Evolutionary conservation across 2,113 vertebrate genomes (phyloP).

Genomic region (Sebastes schlegelii): DNA sequence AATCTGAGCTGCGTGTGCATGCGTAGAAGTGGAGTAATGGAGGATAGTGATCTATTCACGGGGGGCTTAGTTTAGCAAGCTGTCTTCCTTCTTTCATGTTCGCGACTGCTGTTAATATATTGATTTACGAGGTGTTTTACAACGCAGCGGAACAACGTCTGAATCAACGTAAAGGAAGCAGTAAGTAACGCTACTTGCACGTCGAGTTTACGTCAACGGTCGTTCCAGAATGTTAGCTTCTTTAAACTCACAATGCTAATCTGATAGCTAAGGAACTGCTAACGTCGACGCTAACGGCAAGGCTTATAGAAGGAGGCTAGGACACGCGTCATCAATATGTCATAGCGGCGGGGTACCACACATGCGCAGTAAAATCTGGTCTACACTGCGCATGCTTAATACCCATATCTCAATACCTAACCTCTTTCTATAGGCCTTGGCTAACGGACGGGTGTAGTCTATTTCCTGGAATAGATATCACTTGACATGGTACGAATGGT

Average conservation of each 20-base stretch:
- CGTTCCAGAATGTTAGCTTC: conserved; percentile 23
- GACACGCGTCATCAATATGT: too few species aligned
- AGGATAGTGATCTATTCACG: conserved; percentile 44
- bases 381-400: too few species aligned
- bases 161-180: conserved; percentile 15
- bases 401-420: too few species aligned
- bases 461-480: conserved; percentile 38
- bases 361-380: too few species aligned
- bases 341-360: too few species aligned
- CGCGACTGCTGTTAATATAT: neutral
- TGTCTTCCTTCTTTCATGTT: conserved; percentile 14
- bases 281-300: conserved; percentile 4
- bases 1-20: conserved; percentile 62
- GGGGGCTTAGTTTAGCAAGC: conserved; percentile 47
- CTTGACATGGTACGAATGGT: neutral
- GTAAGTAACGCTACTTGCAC: conserved; percentile 42
- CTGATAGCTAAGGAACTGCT: conserved; percentile 44
- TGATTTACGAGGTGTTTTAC: neutral
- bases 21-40: conserved; percentile 68
- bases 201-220: neutral
- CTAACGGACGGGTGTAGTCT: conserved; percentile 28
- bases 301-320: too few species aligned
- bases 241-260: conserved; percentile 52
- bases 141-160: neutral
- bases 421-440: too few species aligned